These are phyloP conservation scores for Gila robusta DNA, from an alignment of 2,797 vertebrate species.

Conservation along the genomic window DNA sequence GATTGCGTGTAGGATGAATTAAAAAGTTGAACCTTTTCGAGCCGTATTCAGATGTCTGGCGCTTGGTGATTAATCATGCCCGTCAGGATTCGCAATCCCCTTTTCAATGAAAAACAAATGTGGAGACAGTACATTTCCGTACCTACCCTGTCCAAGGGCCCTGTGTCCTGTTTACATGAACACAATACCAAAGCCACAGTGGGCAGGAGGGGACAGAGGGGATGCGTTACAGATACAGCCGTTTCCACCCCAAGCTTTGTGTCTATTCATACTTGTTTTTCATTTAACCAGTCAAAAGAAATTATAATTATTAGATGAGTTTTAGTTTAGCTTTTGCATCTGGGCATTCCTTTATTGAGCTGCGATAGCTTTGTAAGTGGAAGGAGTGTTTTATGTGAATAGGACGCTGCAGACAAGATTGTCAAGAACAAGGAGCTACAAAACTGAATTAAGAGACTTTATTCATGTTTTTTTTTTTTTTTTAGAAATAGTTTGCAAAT, in stretches of 20 bases:
- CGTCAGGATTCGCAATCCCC: conserved; percentile 93
- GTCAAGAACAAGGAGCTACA: neutral
- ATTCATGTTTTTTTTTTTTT: neutral
- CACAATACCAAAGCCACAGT: conserved; percentile 78
- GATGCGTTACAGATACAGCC: conserved; percentile 68
- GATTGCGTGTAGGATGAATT: conserved; percentile 86
- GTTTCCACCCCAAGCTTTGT: conserved; percentile 76
- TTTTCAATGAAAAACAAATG: conserved; percentile 94
- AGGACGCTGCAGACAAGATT: neutral
- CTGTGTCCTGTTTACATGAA: conserved; percentile 73
- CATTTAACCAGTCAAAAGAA: conserved; percentile 4
- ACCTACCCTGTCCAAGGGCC: conserved; percentile 75
- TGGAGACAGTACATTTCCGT: conserved; percentile 83
- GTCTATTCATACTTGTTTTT: conserved; percentile 53
- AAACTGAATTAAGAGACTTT: neutral
- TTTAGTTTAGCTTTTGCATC: neutral
- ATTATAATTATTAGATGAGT: neutral
- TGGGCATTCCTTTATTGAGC: neutral
- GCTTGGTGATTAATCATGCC: conserved; percentile 94
- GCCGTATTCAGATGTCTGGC: conserved; percentile 92
- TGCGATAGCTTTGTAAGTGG: neutral
- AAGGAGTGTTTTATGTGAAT: neutral
- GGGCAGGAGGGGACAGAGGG: conserved; percentile 66
- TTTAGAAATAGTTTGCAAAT: neutral
- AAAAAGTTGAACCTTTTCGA: conserved; percentile 87